Conservation (phyloP, 2,888 invertebrate species). For the Meandrusa payeni region DNA sequence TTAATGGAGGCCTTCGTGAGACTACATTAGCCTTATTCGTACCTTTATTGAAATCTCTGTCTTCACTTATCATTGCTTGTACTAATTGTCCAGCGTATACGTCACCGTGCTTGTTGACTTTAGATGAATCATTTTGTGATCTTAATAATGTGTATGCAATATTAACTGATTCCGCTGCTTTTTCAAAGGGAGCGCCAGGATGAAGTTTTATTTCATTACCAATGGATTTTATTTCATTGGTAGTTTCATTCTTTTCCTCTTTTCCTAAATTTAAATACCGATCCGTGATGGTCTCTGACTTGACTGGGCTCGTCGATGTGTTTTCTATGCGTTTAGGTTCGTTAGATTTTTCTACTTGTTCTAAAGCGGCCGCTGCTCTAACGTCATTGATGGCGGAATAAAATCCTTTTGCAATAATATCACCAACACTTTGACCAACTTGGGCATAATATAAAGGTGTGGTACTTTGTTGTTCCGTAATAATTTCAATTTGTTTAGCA, state of each 20-base stretch:
- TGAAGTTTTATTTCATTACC: constrained; percentile 52
- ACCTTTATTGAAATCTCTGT: constrained; percentile 61
- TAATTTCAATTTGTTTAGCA: constrained; percentile 52
- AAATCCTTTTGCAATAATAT: constrained; percentile 62
- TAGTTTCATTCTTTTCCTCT: constrained; percentile 41
- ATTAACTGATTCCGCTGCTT: constrained; percentile 58
- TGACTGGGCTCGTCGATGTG: constrained; percentile 33
- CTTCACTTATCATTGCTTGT: constrained; percentile 66
- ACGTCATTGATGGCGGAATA: constrained; percentile 83
- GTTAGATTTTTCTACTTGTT: constrained; percentile 80
- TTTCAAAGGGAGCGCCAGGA: constrained; percentile 57
- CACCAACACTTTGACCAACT: constrained; percentile 61
- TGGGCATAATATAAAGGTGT: constrained; percentile 74
- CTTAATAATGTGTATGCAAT: constrained; percentile 63
- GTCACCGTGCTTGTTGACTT: constrained; percentile 54
- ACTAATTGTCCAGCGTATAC: constrained; percentile 69
- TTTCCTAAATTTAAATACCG: constrained; percentile 26
- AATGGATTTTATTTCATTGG: constrained; percentile 35
- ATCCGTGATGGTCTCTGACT: constrained; percentile 24
- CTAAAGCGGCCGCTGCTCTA: constrained; percentile 82
- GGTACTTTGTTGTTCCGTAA: constrained; percentile 47
- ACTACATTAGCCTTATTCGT: constrained; percentile 52
- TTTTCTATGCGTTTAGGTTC: constrained; percentile 50
- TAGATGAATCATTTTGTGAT: constrained; percentile 52
- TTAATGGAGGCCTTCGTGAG: constrained; percentile 56